A percentile compares a stretch with the other conserved stretches of the same genome.
Conservation (phyloP, 2,888 invertebrate species). For the Drosophila colorata region DNA sequence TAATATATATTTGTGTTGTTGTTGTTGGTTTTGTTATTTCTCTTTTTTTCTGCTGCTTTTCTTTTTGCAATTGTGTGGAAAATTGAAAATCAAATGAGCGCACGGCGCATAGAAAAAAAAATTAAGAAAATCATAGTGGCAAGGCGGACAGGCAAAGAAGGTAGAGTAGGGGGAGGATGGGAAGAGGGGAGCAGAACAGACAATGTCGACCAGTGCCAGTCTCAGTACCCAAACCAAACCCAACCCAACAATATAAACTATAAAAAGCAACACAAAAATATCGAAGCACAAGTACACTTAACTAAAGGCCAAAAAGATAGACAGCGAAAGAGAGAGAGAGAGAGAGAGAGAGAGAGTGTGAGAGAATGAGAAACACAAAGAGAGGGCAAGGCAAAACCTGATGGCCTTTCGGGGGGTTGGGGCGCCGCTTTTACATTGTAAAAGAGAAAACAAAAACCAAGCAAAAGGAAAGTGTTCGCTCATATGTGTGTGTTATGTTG, state of each 20-base stretch:
- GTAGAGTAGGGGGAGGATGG: conserved; percentile 5
- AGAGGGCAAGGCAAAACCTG: conserved; percentile 35
- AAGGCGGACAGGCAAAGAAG: conserved; percentile 15
- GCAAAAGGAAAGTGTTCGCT: conserved; percentile 52
- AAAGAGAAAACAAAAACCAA: conserved; percentile 53
- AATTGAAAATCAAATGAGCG: conserved; percentile 77
- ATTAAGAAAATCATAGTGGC: conserved; percentile 18
- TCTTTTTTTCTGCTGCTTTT: conserved; percentile 28
- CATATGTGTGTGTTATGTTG: conserved; percentile 23
- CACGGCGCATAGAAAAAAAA: conserved; percentile 25
- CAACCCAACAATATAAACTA: conserved; percentile 71
- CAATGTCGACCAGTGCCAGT: conserved; percentile 50
- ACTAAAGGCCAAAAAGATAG: conserved; percentile 71
- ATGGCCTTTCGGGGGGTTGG: conserved; percentile 8
- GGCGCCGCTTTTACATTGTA: conserved; percentile 49
- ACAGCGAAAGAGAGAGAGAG: conserved; percentile 33
- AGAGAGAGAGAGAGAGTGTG: conserved; percentile 1
- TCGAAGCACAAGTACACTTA: conserved; percentile 74
- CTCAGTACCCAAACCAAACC: conserved; percentile 45
- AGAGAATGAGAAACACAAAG: conserved; percentile 6
- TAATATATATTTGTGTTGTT: conserved; percentile 45
- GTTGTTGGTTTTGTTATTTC: conserved; percentile 22
- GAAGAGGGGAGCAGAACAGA: conserved; percentile 35
- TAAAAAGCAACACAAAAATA: conserved; percentile 75
- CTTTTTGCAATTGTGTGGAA: conserved; percentile 76